Evolutionary conservation across 2,113 vertebrate species (phyloP).

Genomic region (Menura novaehollandiae): DNA sequence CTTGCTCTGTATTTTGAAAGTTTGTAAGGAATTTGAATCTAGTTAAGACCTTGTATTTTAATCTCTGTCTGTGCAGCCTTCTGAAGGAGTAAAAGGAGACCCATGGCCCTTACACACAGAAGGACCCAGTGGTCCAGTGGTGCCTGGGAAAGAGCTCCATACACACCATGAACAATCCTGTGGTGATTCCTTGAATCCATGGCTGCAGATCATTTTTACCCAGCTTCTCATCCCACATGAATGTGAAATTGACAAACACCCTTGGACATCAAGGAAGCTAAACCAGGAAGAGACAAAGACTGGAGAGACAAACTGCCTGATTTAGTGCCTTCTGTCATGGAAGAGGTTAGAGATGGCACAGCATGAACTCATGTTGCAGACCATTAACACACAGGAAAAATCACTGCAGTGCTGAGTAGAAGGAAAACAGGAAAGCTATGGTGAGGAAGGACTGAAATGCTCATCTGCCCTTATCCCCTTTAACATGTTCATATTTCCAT

Average conservation of each 20-base stretch:
- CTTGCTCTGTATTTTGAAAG: neutral
- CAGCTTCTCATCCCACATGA: neutral
- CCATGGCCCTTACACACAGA: neutral
- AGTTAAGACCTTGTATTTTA: neutral
- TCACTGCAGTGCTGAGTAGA: neutral
- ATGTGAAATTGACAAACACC: neutral
- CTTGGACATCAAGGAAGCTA: neutral
- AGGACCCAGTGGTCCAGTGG: neutral
- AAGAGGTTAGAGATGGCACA: neutral
- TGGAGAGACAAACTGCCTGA: neutral
- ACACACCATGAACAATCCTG: neutral
- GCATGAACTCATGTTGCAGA: fast-evolving
- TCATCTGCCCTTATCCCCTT: neutral
- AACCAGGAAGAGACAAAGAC: neutral
- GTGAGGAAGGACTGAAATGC: neutral
- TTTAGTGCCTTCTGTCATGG: neutral
- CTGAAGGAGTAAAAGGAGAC: neutral
- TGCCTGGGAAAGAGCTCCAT: neutral
- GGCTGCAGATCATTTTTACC: neutral
- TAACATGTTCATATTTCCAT: neutral
- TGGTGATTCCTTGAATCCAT: neutral
- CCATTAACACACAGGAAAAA: neutral
- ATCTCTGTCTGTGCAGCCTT: neutral
- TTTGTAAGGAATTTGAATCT: neutral
- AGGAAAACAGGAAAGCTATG: neutral